Evolutionary conservation across 1,140 invertebrate species (phyloP), one percentile per base, ranked within the genome.

Genomic region (Subanguina moxae): DNA sequence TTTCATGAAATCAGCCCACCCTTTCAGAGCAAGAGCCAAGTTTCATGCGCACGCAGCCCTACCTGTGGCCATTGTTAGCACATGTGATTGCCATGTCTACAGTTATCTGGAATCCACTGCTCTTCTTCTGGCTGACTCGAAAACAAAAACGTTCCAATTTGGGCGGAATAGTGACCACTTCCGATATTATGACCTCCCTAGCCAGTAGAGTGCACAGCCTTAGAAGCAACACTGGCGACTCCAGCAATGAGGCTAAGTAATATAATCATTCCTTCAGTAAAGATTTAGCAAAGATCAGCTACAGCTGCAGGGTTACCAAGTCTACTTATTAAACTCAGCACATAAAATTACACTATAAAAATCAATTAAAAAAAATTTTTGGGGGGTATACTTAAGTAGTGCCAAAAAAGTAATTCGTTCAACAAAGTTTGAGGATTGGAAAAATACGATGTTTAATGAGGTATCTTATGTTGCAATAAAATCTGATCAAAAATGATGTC

Each of bases 101-200:
- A 17, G 80, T 81, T 13, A 67, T 81, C n/a, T 80, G 78, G 76
- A 81, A 81, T 62, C 80, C 80, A 1, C 56, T 81, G 27, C 68
- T 81, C n/a, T 81, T 81, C 71, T 81, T 81, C 63, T 81, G 80
- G 80, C 65, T 81, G 17, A 82, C 80, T 25, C 30, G 77, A 32
- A 82, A 82, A 57, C 77, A 82, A 46, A 80, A 82, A 61, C 57
- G 70, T n/a, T 62, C 59, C 11, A 68, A 75, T 59, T 64, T 82
- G 9, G 70, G 67, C 27, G 77, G 75, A 42, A 82, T 82, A 19
- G 45, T 76, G 5, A 75, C 78, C 30, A 76, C 78, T 28, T 68
- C 70, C 38, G 78, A 80, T 38, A 80, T 80, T 42, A 62, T 77
- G 25, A 77, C 76, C 13, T 78, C 73, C 13, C 62, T 77, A 15